phyloP scores from a whole-genome alignment of 1,140 invertebrate genomes.

The Plodia interpunctella region DNA sequence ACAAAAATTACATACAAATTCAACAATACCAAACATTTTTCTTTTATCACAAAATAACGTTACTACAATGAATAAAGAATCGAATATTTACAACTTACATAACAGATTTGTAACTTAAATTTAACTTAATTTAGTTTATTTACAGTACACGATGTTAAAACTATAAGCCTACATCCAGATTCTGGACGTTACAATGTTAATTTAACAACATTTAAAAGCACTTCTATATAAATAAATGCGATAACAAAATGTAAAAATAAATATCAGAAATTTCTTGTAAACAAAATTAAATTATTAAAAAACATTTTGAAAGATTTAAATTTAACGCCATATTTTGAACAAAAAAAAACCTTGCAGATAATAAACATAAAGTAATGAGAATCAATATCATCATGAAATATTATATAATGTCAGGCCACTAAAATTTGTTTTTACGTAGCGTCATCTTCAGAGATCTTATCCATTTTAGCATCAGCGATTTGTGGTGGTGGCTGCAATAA shows the following conservation, averaged over 20 bases:
- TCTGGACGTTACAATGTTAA: neutral
- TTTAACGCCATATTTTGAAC: too few relatives aligned
- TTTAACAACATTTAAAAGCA: conserved; percentile 6
- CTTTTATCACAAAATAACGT: neutral
- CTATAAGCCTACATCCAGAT: neutral
- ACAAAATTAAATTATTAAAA: too few relatives aligned
- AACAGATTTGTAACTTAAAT: conserved; percentile 15
- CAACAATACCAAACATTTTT: neutral
- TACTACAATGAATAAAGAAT: neutral
- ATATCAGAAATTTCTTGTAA: conserved; percentile 2
- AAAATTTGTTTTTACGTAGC: conserved; percentile 12
- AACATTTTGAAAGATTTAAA: neutral
- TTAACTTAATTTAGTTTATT: conserved; percentile 15
- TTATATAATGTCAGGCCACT: too few relatives aligned
- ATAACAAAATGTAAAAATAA: neutral
- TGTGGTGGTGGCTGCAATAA: conserved; percentile 40
- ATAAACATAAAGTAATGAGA: too few relatives aligned
- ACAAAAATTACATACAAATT: conserved; percentile 14
- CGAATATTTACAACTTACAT: conserved; percentile 1
- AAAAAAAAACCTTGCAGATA: too few relatives aligned
- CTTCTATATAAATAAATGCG: neutral
- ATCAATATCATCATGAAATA: too few relatives aligned
- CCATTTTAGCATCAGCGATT: conserved; percentile 44
- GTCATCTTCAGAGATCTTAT: conserved; percentile 31
- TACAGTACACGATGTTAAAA: conserved; percentile 6